These are phyloP conservation scores for Agapornis canus DNA, from an alignment of 2,797 vertebrate species.

Conservation along the genomic window DNA sequence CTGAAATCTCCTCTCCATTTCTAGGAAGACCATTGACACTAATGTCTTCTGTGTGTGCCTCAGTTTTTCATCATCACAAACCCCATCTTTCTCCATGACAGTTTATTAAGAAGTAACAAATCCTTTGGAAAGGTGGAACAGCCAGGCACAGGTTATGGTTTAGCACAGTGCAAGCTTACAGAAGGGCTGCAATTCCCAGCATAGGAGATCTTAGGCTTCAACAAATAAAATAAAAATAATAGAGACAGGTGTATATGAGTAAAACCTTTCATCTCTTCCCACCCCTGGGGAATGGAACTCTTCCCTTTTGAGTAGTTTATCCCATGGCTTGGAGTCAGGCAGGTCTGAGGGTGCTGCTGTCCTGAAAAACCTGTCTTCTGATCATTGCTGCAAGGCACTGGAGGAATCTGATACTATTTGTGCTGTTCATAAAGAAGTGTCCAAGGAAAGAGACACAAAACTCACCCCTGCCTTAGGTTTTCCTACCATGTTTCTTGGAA, in stretches of 20 bases:
- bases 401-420: neutral
- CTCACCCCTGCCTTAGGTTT: neutral
- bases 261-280: neutral
- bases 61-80: neutral
- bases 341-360: conserved; percentile 2
- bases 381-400: conserved; percentile 9
- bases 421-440: neutral
- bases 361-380: conserved; percentile 52
- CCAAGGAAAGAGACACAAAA: neutral
- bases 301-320: neutral
- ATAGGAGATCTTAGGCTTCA: neutral
- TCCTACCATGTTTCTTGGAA: neutral
- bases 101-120: neutral
- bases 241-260: neutral
- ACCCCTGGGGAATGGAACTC: neutral
- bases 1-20: neutral
- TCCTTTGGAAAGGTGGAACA: neutral
- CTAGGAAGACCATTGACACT: neutral
- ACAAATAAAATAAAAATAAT: neutral
- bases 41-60: rapidly evolving
- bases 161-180: rapidly evolving
- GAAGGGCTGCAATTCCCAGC: neutral
- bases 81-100: neutral
- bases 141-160: neutral
- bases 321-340: neutral